Percentiles rank a stretch among this genome's conserved stretches.
These are phyloP conservation scores for Eutrigla gurnardus DNA, from an alignment of 2,797 vertebrate species.

Conservation along the genomic window DNA sequence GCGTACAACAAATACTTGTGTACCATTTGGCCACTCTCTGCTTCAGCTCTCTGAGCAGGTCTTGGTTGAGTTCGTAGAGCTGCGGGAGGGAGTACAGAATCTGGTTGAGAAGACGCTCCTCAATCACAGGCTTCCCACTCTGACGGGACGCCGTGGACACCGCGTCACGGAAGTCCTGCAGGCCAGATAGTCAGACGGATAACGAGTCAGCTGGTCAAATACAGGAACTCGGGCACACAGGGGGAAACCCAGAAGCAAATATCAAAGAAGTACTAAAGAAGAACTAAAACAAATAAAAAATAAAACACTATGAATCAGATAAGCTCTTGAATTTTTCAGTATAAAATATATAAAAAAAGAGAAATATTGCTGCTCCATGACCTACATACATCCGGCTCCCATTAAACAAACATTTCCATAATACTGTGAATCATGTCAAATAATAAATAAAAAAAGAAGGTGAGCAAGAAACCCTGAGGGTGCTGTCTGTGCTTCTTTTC, in stretches of 20 bases:
- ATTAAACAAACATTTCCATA: constrained; percentile 33
- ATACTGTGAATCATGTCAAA: constrained; percentile 39
- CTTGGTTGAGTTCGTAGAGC: constrained; percentile 93
- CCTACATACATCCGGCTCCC: constrained; percentile 22
- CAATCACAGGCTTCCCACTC: constrained; percentile 93
- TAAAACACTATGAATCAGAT: neutral
- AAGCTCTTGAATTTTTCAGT: neutral
- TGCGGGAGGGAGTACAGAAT: constrained; percentile 97
- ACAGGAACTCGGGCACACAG: constrained; percentile 3
- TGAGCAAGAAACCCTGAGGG: constrained; percentile 18
- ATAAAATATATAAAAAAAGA: constrained; percentile 9
- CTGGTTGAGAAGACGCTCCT: constrained; percentile 93
- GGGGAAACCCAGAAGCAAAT: neutral
- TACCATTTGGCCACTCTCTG: constrained; percentile 93
- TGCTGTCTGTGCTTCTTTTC: constrained; percentile 47
- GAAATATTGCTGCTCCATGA: constrained; percentile 17
- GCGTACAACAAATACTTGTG: neutral
- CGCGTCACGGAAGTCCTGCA: constrained; percentile 93
- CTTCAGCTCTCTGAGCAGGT: constrained; percentile 92
- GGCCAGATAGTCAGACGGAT: constrained; percentile 4
- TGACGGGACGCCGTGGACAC: constrained; percentile 89
- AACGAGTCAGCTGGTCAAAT: constrained; percentile 1
- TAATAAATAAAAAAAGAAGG: constrained; percentile 18
- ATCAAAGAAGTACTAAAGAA: neutral
- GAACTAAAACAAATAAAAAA: neutral